Evolutionary conservation across 37 sponge, comb jelly and placozoan species (phyloP).

Genomic region (Crambe crambe): DNA sequence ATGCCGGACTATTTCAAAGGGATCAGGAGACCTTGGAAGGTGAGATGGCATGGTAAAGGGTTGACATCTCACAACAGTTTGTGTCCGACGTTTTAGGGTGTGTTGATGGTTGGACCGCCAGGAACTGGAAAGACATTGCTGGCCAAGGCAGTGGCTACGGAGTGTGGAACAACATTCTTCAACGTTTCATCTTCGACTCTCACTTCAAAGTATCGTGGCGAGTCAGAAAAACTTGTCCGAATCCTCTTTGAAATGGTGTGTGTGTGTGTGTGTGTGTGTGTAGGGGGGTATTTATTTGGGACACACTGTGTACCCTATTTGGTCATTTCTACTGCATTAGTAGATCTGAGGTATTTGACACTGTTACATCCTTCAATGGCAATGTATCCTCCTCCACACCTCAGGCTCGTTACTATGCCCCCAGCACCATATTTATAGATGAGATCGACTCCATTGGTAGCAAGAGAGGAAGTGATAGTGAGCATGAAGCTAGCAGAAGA

Average conservation of each 20-base stretch:
- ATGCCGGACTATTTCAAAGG: conserved; percentile 99
- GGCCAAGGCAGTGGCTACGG: conserved; percentile 98
- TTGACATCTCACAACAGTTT: background rate
- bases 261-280: too few species aligned
- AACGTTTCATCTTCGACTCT: conserved; percentile 95
- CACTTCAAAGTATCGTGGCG: conserved; percentile 95
- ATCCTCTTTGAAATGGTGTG: conserved; percentile 94
- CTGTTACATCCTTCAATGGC: too few species aligned
- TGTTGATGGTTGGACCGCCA: conserved; percentile 96
- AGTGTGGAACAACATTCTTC: conserved; percentile 99
- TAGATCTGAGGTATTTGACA: too few species aligned
- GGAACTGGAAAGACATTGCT: conserved; percentile 99
- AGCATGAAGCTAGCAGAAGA: conserved; percentile 93
- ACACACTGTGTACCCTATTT: too few species aligned
- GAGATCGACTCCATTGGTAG: conserved; percentile 94
- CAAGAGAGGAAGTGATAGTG: conserved; percentile 87
- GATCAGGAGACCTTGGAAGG: conserved; percentile 98
- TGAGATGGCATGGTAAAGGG: background rate
- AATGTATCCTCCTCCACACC: background rate
- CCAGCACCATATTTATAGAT: conserved; percentile 97
- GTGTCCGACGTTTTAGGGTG: conserved; percentile 48
- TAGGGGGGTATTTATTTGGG: too few species aligned
- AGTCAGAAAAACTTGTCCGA: conserved; percentile 95
- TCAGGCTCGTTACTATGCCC: conserved; percentile 93
- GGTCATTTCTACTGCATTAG: too few species aligned